phyloP scores from a whole-genome alignment of 2,888 invertebrate species.

The Glaucopsyche alexis region DNA sequence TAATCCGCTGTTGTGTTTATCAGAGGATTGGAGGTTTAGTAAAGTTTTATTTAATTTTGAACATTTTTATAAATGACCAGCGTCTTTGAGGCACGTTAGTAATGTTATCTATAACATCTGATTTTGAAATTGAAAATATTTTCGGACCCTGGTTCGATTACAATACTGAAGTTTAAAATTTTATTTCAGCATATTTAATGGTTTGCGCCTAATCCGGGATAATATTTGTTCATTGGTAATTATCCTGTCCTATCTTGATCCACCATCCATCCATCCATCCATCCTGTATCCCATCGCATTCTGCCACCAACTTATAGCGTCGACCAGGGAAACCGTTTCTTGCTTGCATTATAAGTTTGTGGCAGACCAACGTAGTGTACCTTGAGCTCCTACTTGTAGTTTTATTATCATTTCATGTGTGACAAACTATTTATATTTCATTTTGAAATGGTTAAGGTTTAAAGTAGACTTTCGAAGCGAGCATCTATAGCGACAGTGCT shows the following conservation, averaged over 20 bases:
- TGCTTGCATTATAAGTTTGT: slow-evolving; percentile 60
- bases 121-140: slow-evolving; percentile 44
- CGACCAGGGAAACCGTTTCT: slow-evolving; percentile 65
- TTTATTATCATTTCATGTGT: background rate
- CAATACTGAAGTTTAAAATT: slow-evolving; percentile 45
- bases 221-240: slow-evolving; percentile 69
- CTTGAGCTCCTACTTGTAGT: background rate
- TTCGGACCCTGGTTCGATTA: slow-evolving; percentile 66
- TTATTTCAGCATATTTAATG: slow-evolving; percentile 78
- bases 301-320: slow-evolving; percentile 69
- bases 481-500: no score
- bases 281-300: slow-evolving; percentile 40
- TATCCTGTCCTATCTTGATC: slow-evolving; percentile 53
- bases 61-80: no score
- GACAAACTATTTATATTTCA: no score
- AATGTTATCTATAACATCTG: no score
- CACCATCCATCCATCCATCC: slow-evolving; percentile 29
- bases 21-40: background rate
- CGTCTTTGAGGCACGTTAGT: no score
- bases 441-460: no score
- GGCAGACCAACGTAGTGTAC: slow-evolving; percentile 51
- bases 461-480: no score
- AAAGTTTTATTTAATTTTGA: background rate
- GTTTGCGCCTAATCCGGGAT: slow-evolving; percentile 78
- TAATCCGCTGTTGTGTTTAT: background rate